Conservation (phyloP, 2,888 invertebrate genomes). For the Tryphoninae sp. region DNA sequence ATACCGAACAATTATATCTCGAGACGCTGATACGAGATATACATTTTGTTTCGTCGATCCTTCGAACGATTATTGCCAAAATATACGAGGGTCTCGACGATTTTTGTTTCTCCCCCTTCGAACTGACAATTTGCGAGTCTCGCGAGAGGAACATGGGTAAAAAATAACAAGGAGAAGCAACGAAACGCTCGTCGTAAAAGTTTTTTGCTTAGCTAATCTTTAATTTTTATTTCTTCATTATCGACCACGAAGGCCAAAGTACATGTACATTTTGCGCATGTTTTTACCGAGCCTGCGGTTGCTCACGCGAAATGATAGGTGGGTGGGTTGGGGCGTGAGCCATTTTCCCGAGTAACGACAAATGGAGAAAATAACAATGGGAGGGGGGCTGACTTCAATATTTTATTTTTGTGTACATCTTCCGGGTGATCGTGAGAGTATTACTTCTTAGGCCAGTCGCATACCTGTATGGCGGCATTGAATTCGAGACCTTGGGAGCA, state of each 20-base stretch:
- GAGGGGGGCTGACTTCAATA: not conserved
- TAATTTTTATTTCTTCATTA: not conserved
- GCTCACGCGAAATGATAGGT: not conserved
- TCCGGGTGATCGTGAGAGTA: no score
- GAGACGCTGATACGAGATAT: no score
- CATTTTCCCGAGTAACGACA: not conserved
- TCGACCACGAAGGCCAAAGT: no score
- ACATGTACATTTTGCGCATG: no score
- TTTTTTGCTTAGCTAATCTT: not conserved
- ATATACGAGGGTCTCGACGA: not conserved
- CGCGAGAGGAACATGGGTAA: not conserved
- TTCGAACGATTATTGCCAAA: not conserved
- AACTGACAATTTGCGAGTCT: not conserved
- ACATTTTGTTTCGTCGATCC: no score
- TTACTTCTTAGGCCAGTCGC: constrained; percentile 32
- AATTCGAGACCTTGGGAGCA: constrained; percentile 41
- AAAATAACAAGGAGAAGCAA: not conserved
- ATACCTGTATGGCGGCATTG: constrained; percentile 5
- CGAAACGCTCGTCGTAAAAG: not conserved
- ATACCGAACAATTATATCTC: no score
- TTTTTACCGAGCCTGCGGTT: no score
- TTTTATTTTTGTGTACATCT: no score
- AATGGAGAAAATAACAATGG: not conserved
- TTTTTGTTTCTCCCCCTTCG: not conserved
- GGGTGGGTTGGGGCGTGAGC: not conserved